Base-by-base conservation (phyloP, 2,113 vertebrate genomes). In the Nycticebus coucang region DNA sequence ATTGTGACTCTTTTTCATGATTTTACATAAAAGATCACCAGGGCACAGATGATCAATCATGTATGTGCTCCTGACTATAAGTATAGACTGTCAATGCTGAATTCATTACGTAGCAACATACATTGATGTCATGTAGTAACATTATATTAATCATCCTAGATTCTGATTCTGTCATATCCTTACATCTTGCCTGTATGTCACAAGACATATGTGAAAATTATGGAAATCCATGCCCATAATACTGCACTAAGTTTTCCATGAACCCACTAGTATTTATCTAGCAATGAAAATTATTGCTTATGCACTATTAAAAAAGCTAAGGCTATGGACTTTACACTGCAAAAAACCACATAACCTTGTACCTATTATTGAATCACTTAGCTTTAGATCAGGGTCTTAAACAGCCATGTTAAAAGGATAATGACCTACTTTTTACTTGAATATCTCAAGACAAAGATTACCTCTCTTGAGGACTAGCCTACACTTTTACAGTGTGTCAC, bases 251-350 rank as follows among this genome's bases (percentile, higher is more conserved):
- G 7, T 93, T 93, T 87, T 66, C 33, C 18, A 59, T 37, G 53
- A 89, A 41, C 45, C 11, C 21, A 74, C 4, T 57, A 24, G 26
- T 87, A 80, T 91, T 94, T 87, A 86, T 84, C 82, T 86, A 93
- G 26, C 41, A 18, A 59, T 79, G 33, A 93, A 93, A 93, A 89
- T 24, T 21, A 64, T 9, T 87, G 10, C 59, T 78, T 59, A 79
- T 0, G 11, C 14, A 71, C 10, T 7, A 60, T 57, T 88, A 74
- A 22, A 93, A 41, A 87, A 75, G 10, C 55, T 2, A 89, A 75
- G 28, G 50, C 41, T 79, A 12, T 59, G 50, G 22, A 21, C 66
- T 80, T 88, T 93, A 5, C 9, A 62, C 2, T 50, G 17, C 41
- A 90, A 92, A 35, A 5, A 87, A 24, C 7, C 53, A 57, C 15